A percentile compares a stretch with the other conserved stretches of the same genome.
These are phyloP conservation scores for Clupea harengus DNA, from an alignment of 2,113 vertebrate species.

Conservation along the genomic window DNA sequence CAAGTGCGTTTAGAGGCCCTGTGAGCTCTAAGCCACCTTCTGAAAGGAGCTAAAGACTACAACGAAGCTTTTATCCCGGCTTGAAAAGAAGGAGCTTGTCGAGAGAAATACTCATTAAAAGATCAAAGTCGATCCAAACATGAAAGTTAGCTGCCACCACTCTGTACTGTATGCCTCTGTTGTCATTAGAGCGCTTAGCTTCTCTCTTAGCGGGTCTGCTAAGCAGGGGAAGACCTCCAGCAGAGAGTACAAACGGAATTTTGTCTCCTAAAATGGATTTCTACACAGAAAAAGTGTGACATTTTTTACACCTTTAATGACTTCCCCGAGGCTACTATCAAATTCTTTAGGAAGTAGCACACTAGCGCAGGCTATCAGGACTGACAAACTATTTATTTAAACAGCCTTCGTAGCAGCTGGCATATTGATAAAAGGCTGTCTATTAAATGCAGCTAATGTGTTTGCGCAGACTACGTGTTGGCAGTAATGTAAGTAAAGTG, in stretches of 20 bases:
- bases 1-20: neutral
- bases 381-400: neutral
- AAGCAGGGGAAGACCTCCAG: neutral
- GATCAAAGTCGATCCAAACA: conserved; percentile 63
- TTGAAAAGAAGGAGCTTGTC: conserved; percentile 42
- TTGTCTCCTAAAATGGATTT: neutral
- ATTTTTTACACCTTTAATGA: neutral
- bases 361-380: too few relatives aligned
- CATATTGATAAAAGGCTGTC: neutral
- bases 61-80: conserved; percentile 40
- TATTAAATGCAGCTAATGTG: neutral
- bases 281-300: neutral
- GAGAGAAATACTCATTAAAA: conserved; percentile 63
- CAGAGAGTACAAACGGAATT: neutral
- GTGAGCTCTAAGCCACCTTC: neutral
- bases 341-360: too few relatives aligned
- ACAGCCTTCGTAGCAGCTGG: neutral
- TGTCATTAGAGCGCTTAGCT: neutral
- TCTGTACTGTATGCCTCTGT: conserved; percentile 44
- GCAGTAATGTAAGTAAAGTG: neutral
- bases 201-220: neutral
- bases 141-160: conserved; percentile 55
- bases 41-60: conserved; percentile 32
- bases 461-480: neutral
- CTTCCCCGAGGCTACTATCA: neutral